phyloP scores from a whole-genome alignment of 2,888 invertebrate genomes.

The Petrolisthes manimaculis region DNA sequence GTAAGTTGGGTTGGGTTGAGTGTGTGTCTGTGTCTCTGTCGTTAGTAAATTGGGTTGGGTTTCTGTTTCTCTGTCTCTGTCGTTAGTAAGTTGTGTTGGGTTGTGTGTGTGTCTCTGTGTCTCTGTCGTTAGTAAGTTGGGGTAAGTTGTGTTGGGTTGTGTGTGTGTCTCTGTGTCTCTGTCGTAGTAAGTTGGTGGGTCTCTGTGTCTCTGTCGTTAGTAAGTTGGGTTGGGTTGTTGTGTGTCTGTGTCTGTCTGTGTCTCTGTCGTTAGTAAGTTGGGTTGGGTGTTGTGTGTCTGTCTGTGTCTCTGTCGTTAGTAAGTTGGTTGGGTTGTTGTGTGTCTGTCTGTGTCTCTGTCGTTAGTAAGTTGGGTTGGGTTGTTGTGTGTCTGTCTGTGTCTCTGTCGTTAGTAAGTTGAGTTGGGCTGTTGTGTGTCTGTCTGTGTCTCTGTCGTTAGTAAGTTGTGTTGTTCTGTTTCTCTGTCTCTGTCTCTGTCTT shows the following conservation, averaged over 20 bases:
- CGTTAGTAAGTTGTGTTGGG: neutral
- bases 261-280: neutral
- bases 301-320: neutral
- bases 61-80: neutral
- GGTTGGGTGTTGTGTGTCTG: too few relatives aligned
- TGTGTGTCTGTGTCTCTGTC: too few relatives aligned
- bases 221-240: neutral
- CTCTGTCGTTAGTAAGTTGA: too few relatives aligned
- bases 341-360: neutral
- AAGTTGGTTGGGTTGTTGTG: neutral
- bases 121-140: neutral
- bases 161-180: neutral
- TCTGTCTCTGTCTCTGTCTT: neutral
- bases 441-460: conserved; percentile 3
- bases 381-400: too few relatives aligned
- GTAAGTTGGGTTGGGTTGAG: too few relatives aligned
- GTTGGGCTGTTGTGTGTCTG: too few relatives aligned
- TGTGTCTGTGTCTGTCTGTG: conserved; percentile 1
- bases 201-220: neutral
- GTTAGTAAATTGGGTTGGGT: neutral
- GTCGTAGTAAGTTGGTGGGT: neutral
- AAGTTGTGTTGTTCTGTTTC: neutral
- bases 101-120: neutral
- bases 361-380: too few relatives aligned
- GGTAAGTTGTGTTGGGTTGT: neutral